Evolutionary conservation across 2,888 invertebrate genomes (phyloP).

Genomic region (Drosophila tanythrix): DNA sequence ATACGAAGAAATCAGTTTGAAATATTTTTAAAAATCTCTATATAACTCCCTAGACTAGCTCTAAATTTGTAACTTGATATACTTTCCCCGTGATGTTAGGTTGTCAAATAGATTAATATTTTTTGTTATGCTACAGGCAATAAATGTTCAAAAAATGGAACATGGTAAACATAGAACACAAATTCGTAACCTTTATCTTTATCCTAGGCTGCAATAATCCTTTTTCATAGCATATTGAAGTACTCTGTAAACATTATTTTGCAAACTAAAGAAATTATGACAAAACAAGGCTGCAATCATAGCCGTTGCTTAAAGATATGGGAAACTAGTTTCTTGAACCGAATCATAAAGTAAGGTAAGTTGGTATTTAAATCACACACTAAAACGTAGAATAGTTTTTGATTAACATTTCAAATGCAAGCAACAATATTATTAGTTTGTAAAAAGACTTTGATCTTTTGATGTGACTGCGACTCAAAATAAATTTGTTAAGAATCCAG

Average conservation of each 20-base stretch:
- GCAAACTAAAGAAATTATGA: background rate
- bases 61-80: background rate
- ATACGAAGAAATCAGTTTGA: background rate
- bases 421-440: background rate
- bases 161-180: background rate
- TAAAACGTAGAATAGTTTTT: constrained; percentile 14
- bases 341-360: background rate
- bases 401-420: constrained; percentile 4
- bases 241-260: background rate
- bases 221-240: background rate
- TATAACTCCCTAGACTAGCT: background rate
- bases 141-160: background rate
- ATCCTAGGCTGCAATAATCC: background rate
- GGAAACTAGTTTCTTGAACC: background rate
- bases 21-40: background rate
- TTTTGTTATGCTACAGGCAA: background rate
- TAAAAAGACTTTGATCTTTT: constrained; percentile 27
- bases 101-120: background rate
- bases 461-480: constrained; percentile 44
- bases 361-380: background rate
- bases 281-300: background rate
- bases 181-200: background rate
- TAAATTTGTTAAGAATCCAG: constrained; percentile 48
- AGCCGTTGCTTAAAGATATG: background rate
- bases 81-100: background rate